Evolutionary conservation across 2,888 invertebrate species (phyloP), one percentile per base, ranked within the genome.

Genomic region (Agrilus biguttatus): DNA sequence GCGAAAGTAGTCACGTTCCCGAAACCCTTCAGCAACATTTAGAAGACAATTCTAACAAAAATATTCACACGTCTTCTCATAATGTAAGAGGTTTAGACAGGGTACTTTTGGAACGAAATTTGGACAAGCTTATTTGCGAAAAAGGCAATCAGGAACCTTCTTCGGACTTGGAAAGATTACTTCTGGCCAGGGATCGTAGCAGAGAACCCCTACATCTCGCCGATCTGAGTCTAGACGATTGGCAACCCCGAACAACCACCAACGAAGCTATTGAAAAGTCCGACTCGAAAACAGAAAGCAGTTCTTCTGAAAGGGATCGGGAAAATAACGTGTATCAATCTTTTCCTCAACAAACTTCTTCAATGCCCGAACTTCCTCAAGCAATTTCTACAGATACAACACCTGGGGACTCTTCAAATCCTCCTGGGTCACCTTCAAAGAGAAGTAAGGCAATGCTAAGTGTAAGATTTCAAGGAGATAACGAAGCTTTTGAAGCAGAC

Each of bases 71-170:
- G 1, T 48, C 52, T 7, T 51, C 55, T 6, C 57, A 53, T 44
- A 57, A 55, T 46, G 59, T 61, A 1, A 69, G 61, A 57, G 72
- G 81, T 51, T 58, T 83, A 55, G 80, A 84, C 58, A 70, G 83
- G 56, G 77, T 80, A 1, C 68, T 80, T 39, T 69, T 79, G 7
- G 82, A 82, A 55, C 70, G 79, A 52, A 82, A 80, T 58, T 68
- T 81, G 47, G 80, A 78, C 51, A 71, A 79, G 47, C 57, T 75
- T 19, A 61, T 75, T 21, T 69, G 72, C 5, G 77, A 77, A 49
- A 61, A 69, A 43, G 61, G 56, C 36, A 53, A 52, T 36, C 52
- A 56, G 49, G 55, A 53, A 13, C 59, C 60, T 47, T 55, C 61
- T 35, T 62, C 62, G 0, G 68, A 68, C 47, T 56, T 68, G 39